These are phyloP conservation scores for Regulus satrapa DNA, from an alignment of 2,113 vertebrate genomes.

Conservation along the genomic window DNA sequence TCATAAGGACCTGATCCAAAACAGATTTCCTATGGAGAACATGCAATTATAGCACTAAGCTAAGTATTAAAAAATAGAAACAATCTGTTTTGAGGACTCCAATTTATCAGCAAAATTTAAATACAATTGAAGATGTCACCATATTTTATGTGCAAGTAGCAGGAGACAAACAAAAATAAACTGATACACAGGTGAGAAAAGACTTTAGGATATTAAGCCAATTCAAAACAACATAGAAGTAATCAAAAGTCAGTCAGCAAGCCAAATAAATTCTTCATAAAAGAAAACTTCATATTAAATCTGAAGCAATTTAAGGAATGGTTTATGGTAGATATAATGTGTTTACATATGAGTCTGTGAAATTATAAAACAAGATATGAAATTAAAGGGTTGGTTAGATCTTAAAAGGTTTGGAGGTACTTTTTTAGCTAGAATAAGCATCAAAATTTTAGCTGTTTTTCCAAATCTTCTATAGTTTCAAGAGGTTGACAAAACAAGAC, in stretches of 20 bases:
- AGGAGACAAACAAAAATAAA: slow-evolving; percentile 68
- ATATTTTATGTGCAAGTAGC: slow-evolving; percentile 48
- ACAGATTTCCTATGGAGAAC: slow-evolving; percentile 52
- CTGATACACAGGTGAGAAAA: slow-evolving; percentile 24
- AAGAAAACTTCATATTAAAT: slow-evolving; percentile 38
- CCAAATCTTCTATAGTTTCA: background rate
- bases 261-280: slow-evolving; percentile 60
- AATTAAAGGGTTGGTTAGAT: slow-evolving; percentile 26
- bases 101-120: slow-evolving; percentile 41
- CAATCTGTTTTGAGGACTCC: slow-evolving; percentile 33
- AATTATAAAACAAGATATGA: slow-evolving; percentile 26
- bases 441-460: background rate
- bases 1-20: slow-evolving; percentile 50
- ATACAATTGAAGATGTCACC: slow-evolving; percentile 50
- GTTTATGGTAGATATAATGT: background rate
- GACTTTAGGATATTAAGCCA: slow-evolving; percentile 60
- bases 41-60: slow-evolving; percentile 21
- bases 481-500: background rate
- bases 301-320: slow-evolving; percentile 1
- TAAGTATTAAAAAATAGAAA: slow-evolving; percentile 56
- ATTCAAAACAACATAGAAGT: slow-evolving; percentile 66
- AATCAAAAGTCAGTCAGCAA: slow-evolving; percentile 66
- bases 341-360: slow-evolving; percentile 19
- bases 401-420: background rate
- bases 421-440: background rate